Conservation (phyloP, 2,888 invertebrate genomes). For the Microdon myrmicae region DNA sequence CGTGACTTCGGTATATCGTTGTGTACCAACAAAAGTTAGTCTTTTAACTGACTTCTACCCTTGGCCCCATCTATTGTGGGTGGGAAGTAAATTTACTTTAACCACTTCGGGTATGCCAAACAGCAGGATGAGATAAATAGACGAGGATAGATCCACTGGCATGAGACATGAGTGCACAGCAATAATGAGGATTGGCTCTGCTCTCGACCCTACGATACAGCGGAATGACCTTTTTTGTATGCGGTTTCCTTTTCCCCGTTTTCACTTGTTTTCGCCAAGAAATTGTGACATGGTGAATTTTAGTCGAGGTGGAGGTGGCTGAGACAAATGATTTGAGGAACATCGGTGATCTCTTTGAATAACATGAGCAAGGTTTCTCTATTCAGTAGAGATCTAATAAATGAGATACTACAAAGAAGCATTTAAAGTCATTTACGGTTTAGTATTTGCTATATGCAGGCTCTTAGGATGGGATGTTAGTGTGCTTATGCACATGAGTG, state of each 20-base stretch:
- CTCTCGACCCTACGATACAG: conserved; percentile 20
- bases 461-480: too few relatives aligned
- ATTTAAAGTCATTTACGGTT: too few relatives aligned
- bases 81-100: conserved; percentile 8
- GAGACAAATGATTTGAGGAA: conserved; percentile 36
- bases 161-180: conserved; percentile 45
- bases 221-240: conserved; percentile 39
- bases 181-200: conserved; percentile 26
- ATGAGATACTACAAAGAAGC: too few relatives aligned
- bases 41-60: not conserved
- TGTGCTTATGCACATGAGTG: too few relatives aligned
- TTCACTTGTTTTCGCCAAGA: conserved; percentile 4
- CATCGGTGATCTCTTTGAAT: conserved; percentile 27
- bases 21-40: conserved; percentile 1
- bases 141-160: conserved; percentile 42
- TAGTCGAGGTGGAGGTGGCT: conserved; percentile 22
- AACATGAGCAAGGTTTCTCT: conserved; percentile 14
- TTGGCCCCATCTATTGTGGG: not conserved
- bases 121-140: conserved; percentile 37
- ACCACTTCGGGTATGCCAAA: conserved; percentile 2
- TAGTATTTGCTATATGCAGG: too few relatives aligned
- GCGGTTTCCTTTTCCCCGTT: too few relatives aligned
- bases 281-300: conserved; percentile 39
- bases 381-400: too few relatives aligned
- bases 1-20: conserved; percentile 31